These are phyloP conservation scores for Pygoscelis antarcticus DNA, from an alignment of 2,113 vertebrate genomes.

Conservation along the genomic window DNA sequence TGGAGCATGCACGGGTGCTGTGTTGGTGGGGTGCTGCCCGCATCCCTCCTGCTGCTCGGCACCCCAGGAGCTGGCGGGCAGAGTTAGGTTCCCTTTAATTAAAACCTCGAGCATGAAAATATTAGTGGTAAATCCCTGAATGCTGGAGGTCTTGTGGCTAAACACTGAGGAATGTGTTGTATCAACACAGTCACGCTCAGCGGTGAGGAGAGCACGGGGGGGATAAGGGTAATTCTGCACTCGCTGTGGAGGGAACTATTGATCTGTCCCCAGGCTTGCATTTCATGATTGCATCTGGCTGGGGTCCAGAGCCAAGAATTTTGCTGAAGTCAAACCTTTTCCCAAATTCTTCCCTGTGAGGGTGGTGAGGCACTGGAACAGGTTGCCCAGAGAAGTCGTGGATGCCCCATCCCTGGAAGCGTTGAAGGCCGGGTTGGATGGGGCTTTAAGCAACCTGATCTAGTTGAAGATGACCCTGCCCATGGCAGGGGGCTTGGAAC, in stretches of 20 bases:
- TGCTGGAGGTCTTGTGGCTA: background rate
- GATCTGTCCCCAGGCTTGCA: background rate
- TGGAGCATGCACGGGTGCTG: background rate
- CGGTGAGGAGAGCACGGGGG: accelerated
- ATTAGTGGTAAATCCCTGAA: background rate
- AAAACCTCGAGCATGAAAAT: background rate
- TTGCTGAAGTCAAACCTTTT: background rate
- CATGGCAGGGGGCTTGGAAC: background rate
- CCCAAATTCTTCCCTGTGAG: background rate
- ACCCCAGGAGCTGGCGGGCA: background rate
- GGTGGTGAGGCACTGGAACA: background rate
- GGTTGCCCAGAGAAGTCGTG: background rate
- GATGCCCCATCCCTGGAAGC: background rate
- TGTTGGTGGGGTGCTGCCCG: background rate
- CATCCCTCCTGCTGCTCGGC: background rate
- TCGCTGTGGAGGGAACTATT: accelerated
- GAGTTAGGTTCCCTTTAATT: background rate
- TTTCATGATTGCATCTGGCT: background rate
- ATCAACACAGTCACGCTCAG: background rate
- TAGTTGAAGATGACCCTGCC: background rate
- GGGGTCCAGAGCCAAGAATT: background rate
- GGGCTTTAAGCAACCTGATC: background rate
- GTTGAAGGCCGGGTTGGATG: background rate
- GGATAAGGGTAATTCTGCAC: background rate
- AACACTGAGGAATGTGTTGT: background rate